Percentiles rank a stretch among this genome's conserved stretches.
phyloP scores from a whole-genome alignment of 2,888 invertebrate genomes.

The Tanytarsus gracilentus region DNA sequence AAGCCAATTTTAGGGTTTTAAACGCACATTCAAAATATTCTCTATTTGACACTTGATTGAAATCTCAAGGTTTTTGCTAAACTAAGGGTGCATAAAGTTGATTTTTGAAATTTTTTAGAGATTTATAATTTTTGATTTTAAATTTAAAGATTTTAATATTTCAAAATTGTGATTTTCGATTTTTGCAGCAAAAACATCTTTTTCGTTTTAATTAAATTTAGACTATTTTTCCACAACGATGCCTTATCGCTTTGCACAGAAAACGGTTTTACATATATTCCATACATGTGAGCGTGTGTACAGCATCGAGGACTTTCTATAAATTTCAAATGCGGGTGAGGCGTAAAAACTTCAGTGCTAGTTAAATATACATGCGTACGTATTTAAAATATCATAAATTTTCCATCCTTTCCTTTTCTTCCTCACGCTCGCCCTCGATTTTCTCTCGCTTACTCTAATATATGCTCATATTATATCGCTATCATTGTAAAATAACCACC shows the following conservation, averaged over 20 bases:
- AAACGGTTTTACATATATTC: neutral
- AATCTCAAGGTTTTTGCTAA: neutral
- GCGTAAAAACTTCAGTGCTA: neutral
- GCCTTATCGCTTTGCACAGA: conserved; percentile 11
- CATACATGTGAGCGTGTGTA: neutral
- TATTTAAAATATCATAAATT: conserved; percentile 29
- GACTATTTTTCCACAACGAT: conserved; percentile 27
- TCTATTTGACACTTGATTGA: conserved; percentile 11
- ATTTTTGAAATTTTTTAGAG: neutral
- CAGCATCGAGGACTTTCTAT: neutral
- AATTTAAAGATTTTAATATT: too few relatives aligned
- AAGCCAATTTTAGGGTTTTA: too few relatives aligned
- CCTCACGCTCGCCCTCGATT: neutral
- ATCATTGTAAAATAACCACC: neutral
- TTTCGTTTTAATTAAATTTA: conserved; percentile 22
- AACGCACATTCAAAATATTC: neutral
- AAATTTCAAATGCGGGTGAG: conserved; percentile 9
- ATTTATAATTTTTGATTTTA: neutral
- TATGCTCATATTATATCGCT: neutral
- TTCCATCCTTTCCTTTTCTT: conserved; percentile 6
- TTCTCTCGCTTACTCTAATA: neutral
- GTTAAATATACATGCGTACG: conserved; percentile 28
- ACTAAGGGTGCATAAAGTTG: neutral
- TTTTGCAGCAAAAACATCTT: too few relatives aligned
- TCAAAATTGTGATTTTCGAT: too few relatives aligned